These are phyloP conservation scores for Epinephelus coioides DNA, from an alignment of 2,797 vertebrate species.

Conservation along the genomic window DNA sequence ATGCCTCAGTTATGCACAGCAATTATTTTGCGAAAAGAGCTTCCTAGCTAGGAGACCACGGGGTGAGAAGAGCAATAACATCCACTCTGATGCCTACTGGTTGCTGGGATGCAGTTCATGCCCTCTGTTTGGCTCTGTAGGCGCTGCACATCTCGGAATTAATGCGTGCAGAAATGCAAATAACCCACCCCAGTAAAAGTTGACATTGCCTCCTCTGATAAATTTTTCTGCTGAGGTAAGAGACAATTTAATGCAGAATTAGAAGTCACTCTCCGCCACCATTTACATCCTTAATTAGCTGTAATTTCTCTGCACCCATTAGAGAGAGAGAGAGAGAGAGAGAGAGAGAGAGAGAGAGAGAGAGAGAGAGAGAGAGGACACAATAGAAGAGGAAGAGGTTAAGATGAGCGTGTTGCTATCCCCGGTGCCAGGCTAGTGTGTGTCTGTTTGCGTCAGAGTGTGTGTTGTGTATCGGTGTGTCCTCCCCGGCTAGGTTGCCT, in stretches of 20 bases:
- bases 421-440: slow-evolving; percentile 33
- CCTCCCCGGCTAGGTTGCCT: slow-evolving; percentile 62
- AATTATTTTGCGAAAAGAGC: slow-evolving; percentile 55
- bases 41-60: slow-evolving; percentile 39
- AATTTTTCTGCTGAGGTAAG: slow-evolving; percentile 94
- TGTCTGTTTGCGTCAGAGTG: slow-evolving; percentile 32
- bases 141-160: slow-evolving; percentile 70
- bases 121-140: slow-evolving; percentile 65
- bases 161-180: slow-evolving; percentile 84
- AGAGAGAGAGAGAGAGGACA: slow-evolving; percentile 59
- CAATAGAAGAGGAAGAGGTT: slow-evolving; percentile 64
- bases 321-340: slow-evolving; percentile 35
- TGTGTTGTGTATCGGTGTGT: slow-evolving; percentile 52
- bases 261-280: slow-evolving; percentile 90
- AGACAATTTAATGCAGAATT: slow-evolving; percentile 93
- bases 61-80: slow-evolving; percentile 42
- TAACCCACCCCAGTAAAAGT: slow-evolving; percentile 86
- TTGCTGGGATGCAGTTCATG: slow-evolving; percentile 56
- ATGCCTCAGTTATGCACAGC: slow-evolving; percentile 33
- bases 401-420: slow-evolving; percentile 63
- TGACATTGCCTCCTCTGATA: slow-evolving; percentile 91
- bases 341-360: slow-evolving; percentile 56
- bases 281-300: slow-evolving; percentile 94
- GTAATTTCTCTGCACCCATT: slow-evolving; percentile 91
- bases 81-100: slow-evolving; percentile 31